A percentile compares a stretch with the other conserved stretches of the same genome.
phyloP scores from a whole-genome alignment of 2,797 vertebrate species.

The Halcyon badia region DNA sequence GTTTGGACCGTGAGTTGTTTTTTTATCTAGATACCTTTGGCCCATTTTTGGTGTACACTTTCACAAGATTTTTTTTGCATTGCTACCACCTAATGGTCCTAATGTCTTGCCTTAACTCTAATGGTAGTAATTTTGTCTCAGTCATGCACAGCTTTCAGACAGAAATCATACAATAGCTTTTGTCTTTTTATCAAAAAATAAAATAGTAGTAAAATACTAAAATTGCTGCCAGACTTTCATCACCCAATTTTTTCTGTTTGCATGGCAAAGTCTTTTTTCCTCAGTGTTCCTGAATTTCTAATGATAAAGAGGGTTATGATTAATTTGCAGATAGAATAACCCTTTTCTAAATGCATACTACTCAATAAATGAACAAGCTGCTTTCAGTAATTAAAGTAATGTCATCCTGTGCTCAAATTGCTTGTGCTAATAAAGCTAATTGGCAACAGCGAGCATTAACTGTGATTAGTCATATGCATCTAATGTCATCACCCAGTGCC shows the following conservation, averaged over 20 bases:
- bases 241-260: neutral
- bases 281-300: constrained; percentile 22
- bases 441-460: constrained; percentile 76
- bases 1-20: neutral
- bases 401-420: constrained; percentile 73
- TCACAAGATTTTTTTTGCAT: neutral
- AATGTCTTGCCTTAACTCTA: constrained; percentile 51
- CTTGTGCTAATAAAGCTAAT: constrained; percentile 80
- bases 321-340: constrained; percentile 67
- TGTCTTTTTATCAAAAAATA: constrained; percentile 62
- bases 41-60: neutral
- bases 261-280: neutral
- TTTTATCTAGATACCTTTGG: neutral
- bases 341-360: constrained; percentile 59
- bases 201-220: constrained; percentile 59
- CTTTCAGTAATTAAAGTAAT: constrained; percentile 77
- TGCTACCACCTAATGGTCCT: constrained; percentile 62
- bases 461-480: constrained; percentile 77
- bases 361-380: constrained; percentile 70
- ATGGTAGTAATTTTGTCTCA: constrained; percentile 70
- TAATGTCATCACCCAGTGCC: constrained; percentile 75
- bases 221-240: constrained; percentile 57
- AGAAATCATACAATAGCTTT: constrained; percentile 58
- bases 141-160: constrained; percentile 56
- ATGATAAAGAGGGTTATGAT: constrained; percentile 55